Evolutionary conservation across 2,888 invertebrate genomes (phyloP).

Genomic region (Limnephilus auricula): DNA sequence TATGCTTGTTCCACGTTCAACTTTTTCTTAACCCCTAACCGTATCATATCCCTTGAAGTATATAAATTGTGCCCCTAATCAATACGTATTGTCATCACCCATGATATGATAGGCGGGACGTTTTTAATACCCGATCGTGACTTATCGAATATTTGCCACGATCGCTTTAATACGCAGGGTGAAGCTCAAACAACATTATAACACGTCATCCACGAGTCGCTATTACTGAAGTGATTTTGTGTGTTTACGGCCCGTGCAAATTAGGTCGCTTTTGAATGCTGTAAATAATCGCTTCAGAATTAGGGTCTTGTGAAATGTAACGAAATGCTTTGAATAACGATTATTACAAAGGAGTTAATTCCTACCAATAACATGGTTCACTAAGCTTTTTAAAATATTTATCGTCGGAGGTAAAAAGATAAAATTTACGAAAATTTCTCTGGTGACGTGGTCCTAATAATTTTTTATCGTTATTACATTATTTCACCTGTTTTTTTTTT

Average conservation of each 20-base stretch:
- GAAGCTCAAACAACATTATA: background rate
- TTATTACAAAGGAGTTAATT: constrained; percentile 48
- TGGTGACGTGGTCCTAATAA: background rate
- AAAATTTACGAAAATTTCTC: constrained; percentile 7
- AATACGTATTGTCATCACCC: constrained; percentile 15
- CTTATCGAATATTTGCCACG: constrained; percentile 10
- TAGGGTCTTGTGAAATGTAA: constrained; percentile 40
- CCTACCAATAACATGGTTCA: constrained; percentile 45
- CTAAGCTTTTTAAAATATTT: constrained; percentile 35
- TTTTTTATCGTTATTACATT: constrained; percentile 7
- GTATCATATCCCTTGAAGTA: background rate
- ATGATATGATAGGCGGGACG: constrained; percentile 10
- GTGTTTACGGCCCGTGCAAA: constrained; percentile 4
- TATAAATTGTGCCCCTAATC: background rate
- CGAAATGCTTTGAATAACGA: constrained; percentile 42
- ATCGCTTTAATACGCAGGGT: background rate
- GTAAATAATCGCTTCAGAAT: constrained; percentile 32
- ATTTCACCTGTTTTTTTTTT: background rate
- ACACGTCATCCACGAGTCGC: background rate
- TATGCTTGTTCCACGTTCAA: background rate
- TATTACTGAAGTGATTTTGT: constrained; percentile 20
- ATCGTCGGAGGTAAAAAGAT: constrained; percentile 18
- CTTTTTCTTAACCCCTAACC: background rate
- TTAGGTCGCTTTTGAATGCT: constrained; percentile 20
- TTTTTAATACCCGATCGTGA: constrained; percentile 23